These are phyloP conservation scores for Lagria hirta DNA, from an alignment of 2,888 invertebrate genomes.

Conservation along the genomic window DNA sequence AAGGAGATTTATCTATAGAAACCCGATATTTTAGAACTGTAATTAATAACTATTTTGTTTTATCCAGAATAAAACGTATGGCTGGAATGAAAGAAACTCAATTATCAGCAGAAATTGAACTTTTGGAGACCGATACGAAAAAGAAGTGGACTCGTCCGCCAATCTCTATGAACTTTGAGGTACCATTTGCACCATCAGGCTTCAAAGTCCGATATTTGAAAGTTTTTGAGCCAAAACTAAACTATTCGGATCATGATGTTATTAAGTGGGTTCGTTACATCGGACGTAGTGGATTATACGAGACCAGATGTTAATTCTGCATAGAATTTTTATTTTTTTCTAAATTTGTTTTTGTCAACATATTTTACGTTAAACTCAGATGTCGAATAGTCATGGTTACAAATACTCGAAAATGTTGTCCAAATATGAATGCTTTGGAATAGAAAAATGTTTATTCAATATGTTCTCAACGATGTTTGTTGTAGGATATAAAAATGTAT, in stretches of 20 bases:
- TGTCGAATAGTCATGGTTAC: no score
- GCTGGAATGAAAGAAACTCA: constrained; percentile 99
- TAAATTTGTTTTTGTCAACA: no score
- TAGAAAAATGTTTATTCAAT: no score
- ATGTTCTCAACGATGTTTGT: no score
- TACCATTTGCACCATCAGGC: constrained; percentile 99
- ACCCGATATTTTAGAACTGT: neutral
- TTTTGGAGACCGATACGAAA: constrained; percentile 97
- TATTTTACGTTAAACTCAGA: no score
- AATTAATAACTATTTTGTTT: constrained; percentile 4
- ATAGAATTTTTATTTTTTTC: neutral
- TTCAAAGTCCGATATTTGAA: constrained; percentile 99
- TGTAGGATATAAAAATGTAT: no score
- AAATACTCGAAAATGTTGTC: no score
- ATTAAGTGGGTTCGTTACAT: constrained; percentile 99
- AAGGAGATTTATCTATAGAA: no score
- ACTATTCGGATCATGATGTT: constrained; percentile 99
- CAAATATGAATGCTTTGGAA: no score
- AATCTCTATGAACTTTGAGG: constrained; percentile 99
- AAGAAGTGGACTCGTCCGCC: constrained; percentile 99
- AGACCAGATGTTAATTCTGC: constrained; percentile 83
- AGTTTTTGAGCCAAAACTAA: constrained; percentile 98
- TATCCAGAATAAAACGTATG: constrained; percentile 83
- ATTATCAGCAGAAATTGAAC: constrained; percentile 97
- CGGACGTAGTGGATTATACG: constrained; percentile 97